Evolutionary conservation across 1,140 invertebrate genomes (phyloP).

Genomic region (Drosophila melanogaster): Release_6_plus_ISO1_MT NT_033779.5:18805001-18805500

Average conservation of each 20-base stretch:
- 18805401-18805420: too few species aligned
- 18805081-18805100: neutral
- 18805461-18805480: constrained; percentile 5
- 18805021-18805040: constrained; percentile 81
- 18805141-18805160: constrained; percentile 44
- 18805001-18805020: constrained; percentile 70
- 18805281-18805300: neutral
- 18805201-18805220: constrained; percentile 8
- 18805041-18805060: constrained; percentile 58
- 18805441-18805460: neutral
- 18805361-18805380: too few species aligned
- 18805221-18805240: neutral
- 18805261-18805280: neutral
- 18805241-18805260: neutral
- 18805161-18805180: constrained; percentile 52
- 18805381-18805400: too few species aligned
- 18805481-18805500: constrained; percentile 61
- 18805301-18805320: neutral
- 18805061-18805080: constrained; percentile 9
- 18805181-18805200: constrained; percentile 41
- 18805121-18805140: constrained; percentile 28
- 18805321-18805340: neutral
- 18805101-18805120: constrained; percentile 17
- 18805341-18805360: neutral
- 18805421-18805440: too few species aligned